A percentile compares a stretch with the other conserved stretches of the same genome.
phyloP scores from a whole-genome alignment of 1,140 invertebrate species.

The Drosophila micromelanica region DNA sequence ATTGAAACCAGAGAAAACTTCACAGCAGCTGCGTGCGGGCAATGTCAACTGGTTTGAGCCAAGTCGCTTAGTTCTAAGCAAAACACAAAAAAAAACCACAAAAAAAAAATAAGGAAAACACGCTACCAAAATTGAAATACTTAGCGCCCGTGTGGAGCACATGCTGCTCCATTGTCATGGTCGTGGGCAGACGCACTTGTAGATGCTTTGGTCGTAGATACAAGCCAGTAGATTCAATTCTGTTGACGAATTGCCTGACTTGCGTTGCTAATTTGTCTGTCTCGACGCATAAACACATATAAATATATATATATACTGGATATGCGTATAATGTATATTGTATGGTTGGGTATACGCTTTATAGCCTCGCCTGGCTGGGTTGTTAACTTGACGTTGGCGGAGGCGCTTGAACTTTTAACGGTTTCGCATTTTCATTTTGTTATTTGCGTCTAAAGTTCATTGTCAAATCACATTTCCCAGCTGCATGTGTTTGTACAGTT shows the following conservation, averaged over 20 bases:
- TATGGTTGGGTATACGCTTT: slow-evolving; percentile 18
- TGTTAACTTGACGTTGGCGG: slow-evolving; percentile 50
- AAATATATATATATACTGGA: slow-evolving; percentile 5
- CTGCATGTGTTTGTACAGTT: not conserved
- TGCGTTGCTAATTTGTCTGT: slow-evolving; percentile 61
- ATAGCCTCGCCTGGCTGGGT: slow-evolving; percentile 36
- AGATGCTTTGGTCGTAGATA: slow-evolving; percentile 28
- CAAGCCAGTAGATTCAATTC: slow-evolving; percentile 27
- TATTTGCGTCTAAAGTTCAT: slow-evolving; percentile 55
- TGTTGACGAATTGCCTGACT: slow-evolving; percentile 44
- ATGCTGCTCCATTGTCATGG: slow-evolving; percentile 35
- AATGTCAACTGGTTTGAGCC: slow-evolving; percentile 56
- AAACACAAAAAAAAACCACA: not conserved
- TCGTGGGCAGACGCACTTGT: slow-evolving; percentile 45
- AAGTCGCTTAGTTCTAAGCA: slow-evolving; percentile 25
- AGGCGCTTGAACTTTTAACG: slow-evolving; percentile 74
- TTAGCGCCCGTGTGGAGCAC: not conserved
- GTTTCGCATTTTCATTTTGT: slow-evolving; percentile 61
- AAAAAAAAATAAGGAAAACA: slow-evolving; percentile 18
- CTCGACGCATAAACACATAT: slow-evolving; percentile 16
- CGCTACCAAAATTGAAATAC: slow-evolving; percentile 21
- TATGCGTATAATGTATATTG: slow-evolving; percentile 4
- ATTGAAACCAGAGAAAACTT: slow-evolving; percentile 58
- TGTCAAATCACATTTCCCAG: slow-evolving; percentile 53
- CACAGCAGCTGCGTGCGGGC: slow-evolving; percentile 51